Conservation (phyloP, 2,113 vertebrate species). For the Fregata magnificens region DNA sequence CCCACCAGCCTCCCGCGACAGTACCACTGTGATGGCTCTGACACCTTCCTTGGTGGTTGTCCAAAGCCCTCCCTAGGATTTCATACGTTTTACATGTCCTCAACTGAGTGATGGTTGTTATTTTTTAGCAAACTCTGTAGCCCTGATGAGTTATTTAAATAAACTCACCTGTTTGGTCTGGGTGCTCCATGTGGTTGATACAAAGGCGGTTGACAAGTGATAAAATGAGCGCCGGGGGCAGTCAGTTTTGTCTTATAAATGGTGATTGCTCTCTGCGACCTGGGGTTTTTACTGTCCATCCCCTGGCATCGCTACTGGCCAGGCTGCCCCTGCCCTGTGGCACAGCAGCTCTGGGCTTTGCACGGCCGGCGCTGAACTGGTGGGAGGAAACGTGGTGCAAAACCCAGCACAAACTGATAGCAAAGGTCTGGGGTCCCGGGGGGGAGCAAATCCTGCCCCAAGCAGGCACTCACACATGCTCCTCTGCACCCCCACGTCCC, state of each 20-base stretch:
- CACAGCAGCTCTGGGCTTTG: not conserved
- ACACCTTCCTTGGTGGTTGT: accelerated
- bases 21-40: not conserved
- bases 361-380: accelerated
- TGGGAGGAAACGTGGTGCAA: not conserved
- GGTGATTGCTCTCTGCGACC: not conserved
- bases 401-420: not conserved
- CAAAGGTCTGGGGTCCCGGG: not conserved
- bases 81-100: not conserved
- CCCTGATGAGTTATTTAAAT: constrained; percentile 24
- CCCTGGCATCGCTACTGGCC: not conserved
- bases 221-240: not conserved
- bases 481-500: not conserved
- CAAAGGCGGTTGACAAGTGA: not conserved
- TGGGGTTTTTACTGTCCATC: not conserved
- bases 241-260: not conserved
- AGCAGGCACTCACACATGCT: not conserved
- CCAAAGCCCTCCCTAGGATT: not conserved
- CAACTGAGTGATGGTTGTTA: not conserved
- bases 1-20: accelerated
- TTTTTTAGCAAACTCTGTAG: constrained; percentile 9
- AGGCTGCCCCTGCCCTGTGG: not conserved
- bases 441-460: not conserved
- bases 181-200: not conserved
- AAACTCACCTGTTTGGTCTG: constrained; percentile 6